Evolutionary conservation across 1,140 invertebrate species (phyloP), one percentile per base, ranked within the genome.

Genomic region (Stratiolaelaps scimitus): DNA sequence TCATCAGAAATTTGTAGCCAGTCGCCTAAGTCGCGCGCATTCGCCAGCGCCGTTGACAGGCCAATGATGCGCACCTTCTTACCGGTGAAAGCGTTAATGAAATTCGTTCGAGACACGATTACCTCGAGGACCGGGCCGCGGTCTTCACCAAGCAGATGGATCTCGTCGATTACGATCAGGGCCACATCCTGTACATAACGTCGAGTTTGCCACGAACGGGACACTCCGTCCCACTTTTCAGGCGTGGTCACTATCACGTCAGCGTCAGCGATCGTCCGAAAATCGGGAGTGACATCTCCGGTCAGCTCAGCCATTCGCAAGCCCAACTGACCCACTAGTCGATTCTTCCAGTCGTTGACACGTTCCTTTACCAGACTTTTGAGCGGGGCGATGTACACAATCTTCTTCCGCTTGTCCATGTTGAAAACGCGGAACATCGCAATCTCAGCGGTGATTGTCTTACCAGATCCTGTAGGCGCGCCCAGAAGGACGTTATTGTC

Each of bases 171-270:
- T 26, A 98, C 84, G 67, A 99, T 89, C 0, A 99, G 78, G 0
- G 86, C 84, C 0, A 99, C 95, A 72, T 91, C 73, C 70, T 81
- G 85, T 1, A 99, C 94, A 73, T 98, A 99, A 76, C 85, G 86
- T 69, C 95, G 82, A 0, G 88, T 96, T 72, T 97, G 92, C 92
- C 94, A 98, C 67, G 88, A 92, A 69, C 95, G 81, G 75, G 90
- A 95, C 66, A 98, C 90, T 68, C 93, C 94, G 75, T 98, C 95
- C 95, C 95, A 98, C 76, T 98, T 98, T 77, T 99, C 95, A 0
- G 95, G 95, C 0, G 95, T 99, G 1, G 94, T 98, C 0, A 99
- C 90, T 34, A 99, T 97, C 1, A 99, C 84, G 73, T 90, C 85
- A 0, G 94, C 85, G 64, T 76, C 80, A 0, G 82, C 79, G 66